Base-by-base conservation (phyloP, 2,888 invertebrate genomes). In the Dascillus cervinus region DNA sequence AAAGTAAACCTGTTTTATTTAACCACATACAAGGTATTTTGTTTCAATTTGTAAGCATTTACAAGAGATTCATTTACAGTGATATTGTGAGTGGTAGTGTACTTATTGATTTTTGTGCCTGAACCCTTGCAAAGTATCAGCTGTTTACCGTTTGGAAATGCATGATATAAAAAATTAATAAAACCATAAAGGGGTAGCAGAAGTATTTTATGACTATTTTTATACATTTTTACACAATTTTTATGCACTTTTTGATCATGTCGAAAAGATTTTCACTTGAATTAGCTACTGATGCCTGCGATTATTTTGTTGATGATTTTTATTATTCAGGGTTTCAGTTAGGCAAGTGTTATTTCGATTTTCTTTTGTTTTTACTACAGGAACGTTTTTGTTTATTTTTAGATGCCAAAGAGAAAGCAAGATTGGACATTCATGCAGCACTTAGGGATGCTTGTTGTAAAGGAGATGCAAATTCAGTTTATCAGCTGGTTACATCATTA, bases 391-490 rank as follows among this genome's bases (percentile, higher is more conserved):
- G 3, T 30, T 3, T 43, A 30, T 36, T 64, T 63, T 17, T 67
- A 79, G 82, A 81, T 67, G 77, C 76, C 1, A 60, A 78, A 50
- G 90, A 91, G 59, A 73, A 82, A 44, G 78, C 80, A 41, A 71
- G 84, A 26, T 69, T 81, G 31, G 77, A 81, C 9, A 75, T 81
- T 34, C 89, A 90, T 64, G 73, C 77, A 8, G 75, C 79, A 24
- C 69, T 94, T 14, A 75, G 88, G 6, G 82, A 85, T 49, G 79
- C 87, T 24, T 82, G 88, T 44, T 67, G 72, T 29, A 72, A 77
- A n/a, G 85, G 83, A 0, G 88, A 90, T 53, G 70, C 72, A 3
- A 64, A 67, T 9, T 73, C 74, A 17, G 79, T 87, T 6, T 73
- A 73, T 45, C 73, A 73, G 12, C 67, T 82, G 34, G 67, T 91